Percentiles rank a stretch among this genome's conserved stretches.
phyloP scores from a whole-genome alignment of 2,888 invertebrate species.

The Lamproptera curius region DNA sequence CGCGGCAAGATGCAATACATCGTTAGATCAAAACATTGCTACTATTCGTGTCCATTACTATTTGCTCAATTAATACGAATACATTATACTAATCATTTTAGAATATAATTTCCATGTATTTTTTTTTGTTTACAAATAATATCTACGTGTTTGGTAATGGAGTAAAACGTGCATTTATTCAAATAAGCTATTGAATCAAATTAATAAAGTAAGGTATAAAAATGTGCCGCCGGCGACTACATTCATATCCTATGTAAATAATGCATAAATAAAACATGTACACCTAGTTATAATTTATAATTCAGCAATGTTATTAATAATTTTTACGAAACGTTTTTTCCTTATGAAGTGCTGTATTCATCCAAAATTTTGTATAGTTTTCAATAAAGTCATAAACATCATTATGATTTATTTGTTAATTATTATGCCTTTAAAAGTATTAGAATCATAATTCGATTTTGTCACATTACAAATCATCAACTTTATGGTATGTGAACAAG shows the following conservation, averaged over 20 bases:
- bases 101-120: neutral
- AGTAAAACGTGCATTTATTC: too few relatives aligned
- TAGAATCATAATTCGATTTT: neutral
- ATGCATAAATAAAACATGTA: conserved; percentile 10
- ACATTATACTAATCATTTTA: neutral
- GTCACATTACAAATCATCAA: neutral
- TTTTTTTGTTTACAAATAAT: neutral
- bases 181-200: too few relatives aligned
- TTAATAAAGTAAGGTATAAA: too few relatives aligned
- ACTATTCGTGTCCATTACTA: neutral
- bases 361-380: conserved; percentile 38
- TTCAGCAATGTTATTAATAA: conserved; percentile 8
- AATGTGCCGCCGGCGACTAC: conserved; percentile 14
- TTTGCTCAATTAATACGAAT: conserved; percentile 7
- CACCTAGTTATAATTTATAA: conserved; percentile 19
- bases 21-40: neutral
- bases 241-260: conserved; percentile 24
- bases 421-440: too few relatives aligned
- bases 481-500: neutral
- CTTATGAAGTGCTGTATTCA: conserved; percentile 27
- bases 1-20: conserved; percentile 11
- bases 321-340: conserved; percentile 19
- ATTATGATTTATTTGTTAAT: conserved; percentile 19
- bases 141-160: too few relatives aligned
- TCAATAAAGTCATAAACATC: conserved; percentile 37